Evolutionary conservation across 2,113 vertebrate species (phyloP), one percentile per base, ranked within the genome.

Genomic region (Brachypodius melanocephalos): DNA sequence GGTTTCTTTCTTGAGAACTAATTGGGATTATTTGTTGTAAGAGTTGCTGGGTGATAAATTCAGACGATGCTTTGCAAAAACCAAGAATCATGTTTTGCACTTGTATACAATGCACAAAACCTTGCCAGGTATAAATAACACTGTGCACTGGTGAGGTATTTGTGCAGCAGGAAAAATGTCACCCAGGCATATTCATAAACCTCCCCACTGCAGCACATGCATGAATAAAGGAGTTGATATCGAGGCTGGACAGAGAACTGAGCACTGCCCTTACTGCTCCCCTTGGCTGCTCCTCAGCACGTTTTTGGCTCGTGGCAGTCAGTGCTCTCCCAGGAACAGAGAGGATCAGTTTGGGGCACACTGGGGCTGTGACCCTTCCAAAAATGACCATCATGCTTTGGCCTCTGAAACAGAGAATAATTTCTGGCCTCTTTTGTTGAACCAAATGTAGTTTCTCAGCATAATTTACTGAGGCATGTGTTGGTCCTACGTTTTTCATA

Each of bases 381-480:
- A 49, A 76, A 45, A 17, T 8, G 16, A 40, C 12, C 48, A 32
- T 14, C 7, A 1, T 57, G 5, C 20, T 77, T 87, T 49, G 40
- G 31, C 26, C 15, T 84, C 52, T 57, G 43, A 86, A 76, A 17
- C 3, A 51, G 34, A 36, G 17, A 17, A 14, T 4, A 3, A 26
- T 13, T 29, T 80, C 18, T 34, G 59, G 17, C 58, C 12, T 38
- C 48, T 36, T 83, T 55, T 51, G 14, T 8, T 54, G 40, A 32
- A 19, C 10, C 62, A 72, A 57, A 31, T 8, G 10, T 17, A 25
- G 20, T 14, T 88, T 83, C 77, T 67, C 25, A 43, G 2, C 22
- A n/a, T 49, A 3, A 9, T 69, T 91, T 77, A 34, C 14, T 19
- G 19, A 49, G 6, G 5, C 8, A 12, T 0, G 0, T 8, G 2